Base-by-base conservation (phyloP, 2,797 vertebrate species). In the Craterocephalus amniculus region DNA sequence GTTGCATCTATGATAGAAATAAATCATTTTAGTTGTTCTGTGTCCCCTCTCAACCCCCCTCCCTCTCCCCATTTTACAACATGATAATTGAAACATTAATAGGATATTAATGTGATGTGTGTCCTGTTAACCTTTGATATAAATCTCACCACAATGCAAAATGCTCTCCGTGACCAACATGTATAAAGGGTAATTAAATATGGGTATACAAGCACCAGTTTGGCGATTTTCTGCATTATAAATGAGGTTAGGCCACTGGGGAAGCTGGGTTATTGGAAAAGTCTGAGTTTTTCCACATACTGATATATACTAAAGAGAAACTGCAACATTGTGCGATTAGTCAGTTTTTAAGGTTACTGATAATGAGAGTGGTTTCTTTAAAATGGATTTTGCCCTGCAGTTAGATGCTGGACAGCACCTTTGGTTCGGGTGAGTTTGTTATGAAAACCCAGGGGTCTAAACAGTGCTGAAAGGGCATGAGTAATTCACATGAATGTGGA, bases 81-180 rank as follows among this genome's bases (percentile, higher is more conserved):
- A 89, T 81, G 80, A 92, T 92, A 91, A 93, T 92, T 93, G 84
- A 92, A 94, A 91, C 90, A 92, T 92, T 93, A 93, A 93, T 93
- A 89, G 87, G 88, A 83, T 83, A 70, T 86, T 93, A 93, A 93
- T 93, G 89, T 88, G 86, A 83, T 85, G 78, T 81, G 87, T 88
- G 91, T 93, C 93, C 90, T 60, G 70, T 79, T 93, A 92, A 94
- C 93, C 93, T 94, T 94, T 93, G 91, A 90, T 89, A 93, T 94
- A 92, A 93, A 94, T 94, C 88, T 91, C 10, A 20, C 54, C 45
- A 48, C 90, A 91, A 91, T 83, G 74, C 80, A 58, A 80, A 85
- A 87, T 87, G 86, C 88, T 90, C 77, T 82, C 80, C 70, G 77
- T 83, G 88, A 90, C 89, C 85, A 88, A 83, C 72, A 72, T 83